A percentile compares a stretch with the other conserved stretches of the same genome.
phyloP scores from a whole-genome alignment of 2,888 invertebrate species.

The Blastobasis lacticolella region DNA sequence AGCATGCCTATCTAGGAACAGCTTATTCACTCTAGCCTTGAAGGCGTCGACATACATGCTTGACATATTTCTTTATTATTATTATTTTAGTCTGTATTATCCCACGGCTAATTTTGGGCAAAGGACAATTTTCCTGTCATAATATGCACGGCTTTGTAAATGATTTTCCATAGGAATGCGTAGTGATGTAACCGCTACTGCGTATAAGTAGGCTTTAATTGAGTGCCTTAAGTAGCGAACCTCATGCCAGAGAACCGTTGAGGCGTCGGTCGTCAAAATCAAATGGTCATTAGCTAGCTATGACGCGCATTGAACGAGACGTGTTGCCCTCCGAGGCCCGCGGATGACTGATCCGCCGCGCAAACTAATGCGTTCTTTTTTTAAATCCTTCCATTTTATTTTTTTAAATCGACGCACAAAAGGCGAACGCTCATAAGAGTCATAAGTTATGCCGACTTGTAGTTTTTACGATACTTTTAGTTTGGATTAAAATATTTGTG shows the following conservation, averaged over 20 bases:
- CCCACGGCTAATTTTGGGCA: too few species aligned
- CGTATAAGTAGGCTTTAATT: background rate
- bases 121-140: too few species aligned
- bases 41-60: too few species aligned
- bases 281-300: constrained; percentile 46
- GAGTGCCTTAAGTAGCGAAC: constrained; percentile 2
- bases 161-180: too few species aligned
- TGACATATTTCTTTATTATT: too few species aligned
- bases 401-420: constrained; percentile 54
- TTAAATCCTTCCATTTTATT: constrained; percentile 49
- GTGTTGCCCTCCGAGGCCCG: constrained; percentile 51
- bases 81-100: too few species aligned
- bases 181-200: too few species aligned
- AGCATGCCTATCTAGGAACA: too few species aligned
- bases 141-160: too few species aligned
- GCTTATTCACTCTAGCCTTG: too few species aligned
- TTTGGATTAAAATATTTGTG: constrained; percentile 63
- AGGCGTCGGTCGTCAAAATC: constrained; percentile 38
- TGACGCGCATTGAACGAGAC: constrained; percentile 44
- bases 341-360: constrained; percentile 69
- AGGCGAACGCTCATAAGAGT: constrained; percentile 59
- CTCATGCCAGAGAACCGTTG: constrained; percentile 7
- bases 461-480: constrained; percentile 65
- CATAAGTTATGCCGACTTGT: constrained; percentile 68
- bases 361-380: constrained; percentile 64